Evolutionary conservation across 2,888 invertebrate species (phyloP).

Genomic region (Drosophila stalkeri): DNA sequence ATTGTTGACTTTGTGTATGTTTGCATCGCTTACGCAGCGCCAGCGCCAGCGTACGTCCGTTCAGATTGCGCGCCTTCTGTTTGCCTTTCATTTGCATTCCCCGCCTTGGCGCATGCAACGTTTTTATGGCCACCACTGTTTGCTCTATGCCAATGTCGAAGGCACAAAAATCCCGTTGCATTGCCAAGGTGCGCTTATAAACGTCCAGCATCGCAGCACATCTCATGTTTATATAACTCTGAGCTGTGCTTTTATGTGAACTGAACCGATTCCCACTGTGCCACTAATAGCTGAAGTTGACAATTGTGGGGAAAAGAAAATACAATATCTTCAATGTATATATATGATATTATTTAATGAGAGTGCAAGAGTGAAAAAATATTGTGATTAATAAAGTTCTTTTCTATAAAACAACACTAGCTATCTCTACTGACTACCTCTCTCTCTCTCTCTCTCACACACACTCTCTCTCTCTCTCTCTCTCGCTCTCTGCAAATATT

Average conservation of each 20-base stretch:
- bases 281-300: background rate
- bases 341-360: too few species aligned
- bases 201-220: constrained; percentile 8
- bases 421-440: too few species aligned
- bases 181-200: constrained; percentile 22
- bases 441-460: background rate
- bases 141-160: constrained; percentile 28
- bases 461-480: background rate
- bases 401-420: background rate
- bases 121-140: constrained; percentile 36
- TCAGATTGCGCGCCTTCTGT: constrained; percentile 45
- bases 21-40: constrained; percentile 72
- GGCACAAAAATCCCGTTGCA: background rate
- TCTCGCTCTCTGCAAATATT: background rate
- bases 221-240: constrained; percentile 1
- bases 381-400: background rate
- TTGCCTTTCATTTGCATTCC: constrained; percentile 73
- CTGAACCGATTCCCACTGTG: background rate
- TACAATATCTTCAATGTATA: background rate
- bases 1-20: constrained; percentile 68
- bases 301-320: background rate
- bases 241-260: constrained; percentile 1
- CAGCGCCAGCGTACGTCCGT: constrained; percentile 22
- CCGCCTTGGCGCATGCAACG: constrained; percentile 60
- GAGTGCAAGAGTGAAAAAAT: background rate